Base-by-base conservation (phyloP, 2,113 vertebrate species). In the Axis porcinus region DNA sequence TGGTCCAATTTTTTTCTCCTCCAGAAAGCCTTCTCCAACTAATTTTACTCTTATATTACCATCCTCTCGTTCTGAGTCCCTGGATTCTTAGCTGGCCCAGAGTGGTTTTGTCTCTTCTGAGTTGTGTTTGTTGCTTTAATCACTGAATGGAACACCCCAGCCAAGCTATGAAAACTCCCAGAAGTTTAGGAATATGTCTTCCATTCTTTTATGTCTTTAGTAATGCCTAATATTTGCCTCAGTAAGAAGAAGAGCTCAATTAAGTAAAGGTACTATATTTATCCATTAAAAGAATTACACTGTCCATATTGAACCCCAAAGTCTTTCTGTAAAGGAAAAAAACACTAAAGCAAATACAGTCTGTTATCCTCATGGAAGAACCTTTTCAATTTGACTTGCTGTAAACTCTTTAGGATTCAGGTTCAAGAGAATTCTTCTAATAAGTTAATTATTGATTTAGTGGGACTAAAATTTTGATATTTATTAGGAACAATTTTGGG, bases 41-140 rank as follows among this genome's bases (percentile, higher is more conserved):
- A 58, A 84, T 78, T 15, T 33, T 45, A 11, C 86, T 52, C 76
- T 89, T 83, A n/a, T 0, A 58, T 14, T 50, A 45, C 81, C 27
- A 60, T 62, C 43, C 2, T 28, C 95, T 92, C 47, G 36, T 89
- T 82, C 57, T 21, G 15, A 50, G 86, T 78, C 74, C 17, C 21
- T 57, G 45, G 28, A 27, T 70, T 64, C 57, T 55, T 79, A 60
- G n/a, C 5, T 96, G 50, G 27, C 5, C 30, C 28, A 23, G 60
- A 57, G 30, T 64, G 45, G 17, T 43, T 67, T n/a, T 62, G 27
- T 62, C 45, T 58, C 27, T 62, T 83, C 3, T 27, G 10, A 58
- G 47, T n/a, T 74, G 74, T 76, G 33, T 67, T 96, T 67, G 36
- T 60, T 92, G 58, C 60, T 96, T 95, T 55, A 97, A 40, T 81